These are phyloP conservation scores for Hydrozoanthus tunicans DNA, from an alignment of 64 coral and sea anemone species.

Conservation along the genomic window DNA sequence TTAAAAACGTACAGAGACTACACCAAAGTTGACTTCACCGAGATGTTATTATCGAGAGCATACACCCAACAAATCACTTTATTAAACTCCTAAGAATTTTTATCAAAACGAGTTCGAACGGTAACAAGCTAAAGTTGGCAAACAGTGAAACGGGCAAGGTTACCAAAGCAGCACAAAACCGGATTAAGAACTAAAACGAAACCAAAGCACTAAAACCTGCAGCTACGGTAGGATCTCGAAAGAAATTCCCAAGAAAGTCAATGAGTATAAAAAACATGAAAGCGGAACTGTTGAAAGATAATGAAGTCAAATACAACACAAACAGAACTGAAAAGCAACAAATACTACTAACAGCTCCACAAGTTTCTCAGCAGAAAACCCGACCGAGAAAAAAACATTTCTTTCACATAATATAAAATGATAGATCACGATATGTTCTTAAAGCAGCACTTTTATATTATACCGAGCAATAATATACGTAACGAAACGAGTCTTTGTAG, in stretches of 20 bases:
- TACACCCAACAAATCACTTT: neutral
- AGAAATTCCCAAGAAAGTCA: no score
- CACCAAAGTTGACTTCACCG: neutral
- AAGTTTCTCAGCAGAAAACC: no score
- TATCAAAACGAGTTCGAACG: neutral
- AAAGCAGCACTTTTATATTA: no score
- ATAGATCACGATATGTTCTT: no score
- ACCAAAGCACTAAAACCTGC: neutral
- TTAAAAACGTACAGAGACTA: neutral
- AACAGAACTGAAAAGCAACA: no score
- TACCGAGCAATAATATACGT: no score
- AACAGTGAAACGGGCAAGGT: neutral
- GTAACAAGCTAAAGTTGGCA: neutral
- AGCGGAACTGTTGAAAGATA: no score
- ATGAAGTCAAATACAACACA: no score
- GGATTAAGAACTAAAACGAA: neutral
- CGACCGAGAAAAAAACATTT: no score
- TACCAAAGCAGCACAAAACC: neutral
- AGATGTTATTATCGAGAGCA: neutral
- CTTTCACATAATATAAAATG: no score
- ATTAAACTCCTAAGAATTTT: neutral
- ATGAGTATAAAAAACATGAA: no score
- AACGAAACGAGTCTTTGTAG: neutral
- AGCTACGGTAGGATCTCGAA: neutral
- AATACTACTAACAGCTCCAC: no score